phyloP scores from a whole-genome alignment of 2,113 vertebrate genomes.

The Entelurus aequoreus region DNA sequence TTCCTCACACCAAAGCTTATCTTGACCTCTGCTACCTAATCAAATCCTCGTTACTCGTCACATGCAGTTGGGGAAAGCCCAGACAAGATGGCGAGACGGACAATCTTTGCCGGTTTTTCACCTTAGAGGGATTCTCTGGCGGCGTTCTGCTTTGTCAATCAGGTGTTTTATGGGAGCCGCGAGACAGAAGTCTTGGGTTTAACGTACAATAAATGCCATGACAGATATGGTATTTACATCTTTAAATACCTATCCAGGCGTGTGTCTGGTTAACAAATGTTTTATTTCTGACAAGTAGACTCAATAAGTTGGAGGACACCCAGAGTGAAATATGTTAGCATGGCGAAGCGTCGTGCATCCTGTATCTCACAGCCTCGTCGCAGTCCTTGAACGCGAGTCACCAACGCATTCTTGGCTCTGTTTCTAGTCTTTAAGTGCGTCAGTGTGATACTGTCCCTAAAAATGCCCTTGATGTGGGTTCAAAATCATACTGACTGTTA shows the following conservation, averaged over 20 bases:
- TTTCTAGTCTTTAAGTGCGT: conserved; percentile 49
- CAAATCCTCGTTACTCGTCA: conserved; percentile 28
- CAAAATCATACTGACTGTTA: conserved; percentile 18
- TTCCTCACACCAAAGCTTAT: conserved; percentile 17
- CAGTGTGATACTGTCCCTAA: conserved; percentile 36
- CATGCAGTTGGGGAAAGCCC: conserved; percentile 14
- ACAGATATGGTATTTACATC: conserved; percentile 14
- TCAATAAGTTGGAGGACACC: neutral
- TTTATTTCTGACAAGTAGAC: conserved; percentile 16
- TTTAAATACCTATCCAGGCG: conserved; percentile 23
- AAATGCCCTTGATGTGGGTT: conserved; percentile 37
- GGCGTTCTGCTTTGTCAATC: conserved; percentile 63
- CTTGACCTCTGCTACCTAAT: conserved; percentile 33
- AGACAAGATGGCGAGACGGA: conserved; percentile 35
- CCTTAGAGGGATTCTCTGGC: conserved; percentile 35
- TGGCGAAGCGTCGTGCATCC: conserved; percentile 30
- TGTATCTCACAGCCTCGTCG: conserved; percentile 37
- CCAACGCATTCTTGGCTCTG: conserved; percentile 37
- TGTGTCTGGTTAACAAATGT: conserved; percentile 36
- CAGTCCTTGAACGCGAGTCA: conserved; percentile 11
- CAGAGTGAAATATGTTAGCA: conserved; percentile 4
- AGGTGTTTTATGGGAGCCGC: conserved; percentile 48
- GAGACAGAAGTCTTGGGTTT: conserved; percentile 5
- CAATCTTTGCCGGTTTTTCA: conserved; percentile 12
- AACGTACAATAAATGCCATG: neutral